phyloP scores from a whole-genome alignment of 2,797 vertebrate genomes.

The Pyrocephalus nanus region DNA sequence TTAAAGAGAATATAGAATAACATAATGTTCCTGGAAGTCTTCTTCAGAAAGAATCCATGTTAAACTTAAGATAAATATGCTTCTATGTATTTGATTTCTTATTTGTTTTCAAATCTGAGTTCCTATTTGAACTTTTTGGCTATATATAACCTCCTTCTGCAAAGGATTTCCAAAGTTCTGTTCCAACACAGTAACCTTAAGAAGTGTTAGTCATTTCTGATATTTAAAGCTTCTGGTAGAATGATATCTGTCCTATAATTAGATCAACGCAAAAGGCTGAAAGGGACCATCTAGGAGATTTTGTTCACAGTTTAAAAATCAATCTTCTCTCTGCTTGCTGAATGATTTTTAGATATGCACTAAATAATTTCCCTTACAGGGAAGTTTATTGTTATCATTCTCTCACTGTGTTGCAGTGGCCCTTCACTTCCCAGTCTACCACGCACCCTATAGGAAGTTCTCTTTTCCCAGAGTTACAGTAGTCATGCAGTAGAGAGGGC shows the following conservation, averaged over 20 bases:
- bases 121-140: neutral
- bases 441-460: neutral
- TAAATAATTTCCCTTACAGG: neutral
- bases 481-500: neutral
- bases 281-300: neutral
- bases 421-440: neutral
- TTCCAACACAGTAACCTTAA: neutral
- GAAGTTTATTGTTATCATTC: neutral
- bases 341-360: neutral
- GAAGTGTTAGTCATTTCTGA: neutral
- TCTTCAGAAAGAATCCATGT: neutral
- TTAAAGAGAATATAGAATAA: neutral
- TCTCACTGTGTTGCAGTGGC: neutral
- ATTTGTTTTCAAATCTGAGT: neutral
- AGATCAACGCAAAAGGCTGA: neutral
- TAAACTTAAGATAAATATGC: neutral
- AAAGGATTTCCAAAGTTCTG: neutral
- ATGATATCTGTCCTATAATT: slow-evolving; percentile 20
- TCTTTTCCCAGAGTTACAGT: neutral
- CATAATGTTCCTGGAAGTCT: neutral
- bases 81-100: neutral
- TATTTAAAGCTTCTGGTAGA: slow-evolving; percentile 7
- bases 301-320: slow-evolving; percentile 16
- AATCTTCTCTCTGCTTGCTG: neutral
- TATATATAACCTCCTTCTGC: neutral